Conservation (phyloP, 1,140 invertebrate genomes). For the Dufourea novaeangliae region DNA sequence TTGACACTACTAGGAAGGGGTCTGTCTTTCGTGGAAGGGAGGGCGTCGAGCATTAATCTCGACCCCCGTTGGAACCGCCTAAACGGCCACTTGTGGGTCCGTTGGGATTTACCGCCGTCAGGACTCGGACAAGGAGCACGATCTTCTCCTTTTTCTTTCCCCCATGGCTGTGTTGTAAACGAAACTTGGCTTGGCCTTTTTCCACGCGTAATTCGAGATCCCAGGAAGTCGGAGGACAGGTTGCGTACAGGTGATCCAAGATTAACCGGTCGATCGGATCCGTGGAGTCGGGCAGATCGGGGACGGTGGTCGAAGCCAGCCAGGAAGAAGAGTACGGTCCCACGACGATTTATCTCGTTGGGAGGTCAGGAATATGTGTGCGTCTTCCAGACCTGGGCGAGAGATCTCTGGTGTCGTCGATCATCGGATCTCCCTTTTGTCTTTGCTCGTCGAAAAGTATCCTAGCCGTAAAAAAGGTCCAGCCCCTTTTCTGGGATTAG, state of each 20-base stretch:
- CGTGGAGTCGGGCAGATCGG: constrained; percentile 13
- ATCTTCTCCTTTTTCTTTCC: neutral
- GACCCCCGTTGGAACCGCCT: neutral
- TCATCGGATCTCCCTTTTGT: constrained; percentile 47
- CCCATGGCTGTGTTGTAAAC: constrained; percentile 34
- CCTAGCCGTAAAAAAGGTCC: neutral
- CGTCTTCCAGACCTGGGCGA: neutral
- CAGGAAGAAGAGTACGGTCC: constrained; percentile 16
- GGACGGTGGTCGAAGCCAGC: neutral
- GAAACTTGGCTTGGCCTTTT: constrained; percentile 54
- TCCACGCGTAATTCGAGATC: constrained; percentile 62
- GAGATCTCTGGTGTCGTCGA: constrained; percentile 38
- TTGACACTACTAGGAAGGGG: constrained; percentile 53
- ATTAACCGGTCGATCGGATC: constrained; percentile 53
- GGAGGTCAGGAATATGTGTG: constrained; percentile 58
- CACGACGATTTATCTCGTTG: constrained; percentile 54
- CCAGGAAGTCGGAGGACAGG: constrained; percentile 47
- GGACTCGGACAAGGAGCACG: neutral
- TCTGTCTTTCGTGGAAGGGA: neutral
- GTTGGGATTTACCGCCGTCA: constrained; percentile 10
- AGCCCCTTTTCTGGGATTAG: constrained; percentile 2
- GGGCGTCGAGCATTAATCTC: constrained; percentile 47
- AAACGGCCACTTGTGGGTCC: constrained; percentile 11
- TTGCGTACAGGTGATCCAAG: constrained; percentile 56
- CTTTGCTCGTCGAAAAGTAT: constrained; percentile 10